Evolutionary conservation across 1,140 invertebrate genomes (phyloP), one percentile per base, ranked within the genome.

Genomic region (Drosophila seguyi): DNA sequence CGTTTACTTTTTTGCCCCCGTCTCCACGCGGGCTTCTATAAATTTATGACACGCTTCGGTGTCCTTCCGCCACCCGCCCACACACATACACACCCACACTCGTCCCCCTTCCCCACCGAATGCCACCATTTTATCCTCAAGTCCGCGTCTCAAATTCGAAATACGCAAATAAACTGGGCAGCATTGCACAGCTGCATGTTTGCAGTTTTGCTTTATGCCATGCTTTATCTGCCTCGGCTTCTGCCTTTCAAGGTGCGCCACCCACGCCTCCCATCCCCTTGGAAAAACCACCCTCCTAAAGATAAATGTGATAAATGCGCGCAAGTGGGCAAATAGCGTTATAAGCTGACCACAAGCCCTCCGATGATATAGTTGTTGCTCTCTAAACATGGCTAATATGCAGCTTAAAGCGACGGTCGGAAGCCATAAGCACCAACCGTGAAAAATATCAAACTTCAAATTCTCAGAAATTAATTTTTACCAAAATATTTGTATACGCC

Each of bases 241-340:
- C 13, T n/a, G 18, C 42, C 41, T 60, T 55, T 57, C 42, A 66
- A 87, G 83, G 71, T 88, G 80, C 59, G 53, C 22, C 39, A 41
- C 13, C 45, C 44, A 6, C 45, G 14, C 36, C 29, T 14, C 41
- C 11, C 20, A 0, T 1, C 20, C 25, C 1, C n/a, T 50, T 45
- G 62, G 66, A 77, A 67, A 80, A 72, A 52, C 56, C 47, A 2
- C 39, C 62, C 38, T 4, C 7, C 80, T 41, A 60, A 56, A 87
- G 83, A 87, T 87, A 88, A 84, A 87, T 87, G 83, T 87, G 83
- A 87, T 87, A 87, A 80, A 87, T 88, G 83, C 73, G 76, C 76
- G 62, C 76, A 77, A 84, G 71, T 69, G 80, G 58, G 73, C 80
- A 84, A 88, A 84, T 78, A 88, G 84, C 63, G 80, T 69, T 88